Evolutionary conservation across 1,140 invertebrate genomes (phyloP).

Genomic region (Holcopasites calliopsidis): DNA sequence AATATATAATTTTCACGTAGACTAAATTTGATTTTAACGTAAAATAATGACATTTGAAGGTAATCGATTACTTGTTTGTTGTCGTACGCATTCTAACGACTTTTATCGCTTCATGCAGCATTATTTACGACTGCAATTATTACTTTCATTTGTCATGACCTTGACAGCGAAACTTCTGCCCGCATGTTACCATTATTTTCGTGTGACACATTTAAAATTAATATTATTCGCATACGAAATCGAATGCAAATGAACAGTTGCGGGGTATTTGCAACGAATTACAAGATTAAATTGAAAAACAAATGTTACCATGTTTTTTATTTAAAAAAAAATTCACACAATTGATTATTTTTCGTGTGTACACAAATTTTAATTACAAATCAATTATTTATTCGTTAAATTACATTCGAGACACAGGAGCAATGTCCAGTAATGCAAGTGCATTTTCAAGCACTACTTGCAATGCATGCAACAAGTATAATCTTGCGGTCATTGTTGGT

Average conservation of each 20-base stretch:
- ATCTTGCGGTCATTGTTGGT: conserved; percentile 83
- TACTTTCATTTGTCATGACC: neutral
- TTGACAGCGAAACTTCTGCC: neutral
- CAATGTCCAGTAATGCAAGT: conserved; percentile 83
- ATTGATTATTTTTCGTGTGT: too few species aligned
- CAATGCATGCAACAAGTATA: conserved; percentile 84
- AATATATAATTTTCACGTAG: neutral
- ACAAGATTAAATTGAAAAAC: too few species aligned
- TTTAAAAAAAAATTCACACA: too few species aligned
- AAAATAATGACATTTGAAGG: neutral
- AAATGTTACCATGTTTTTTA: too few species aligned
- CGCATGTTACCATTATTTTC: neutral
- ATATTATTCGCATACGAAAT: too few species aligned
- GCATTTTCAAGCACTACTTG: conserved; percentile 83
- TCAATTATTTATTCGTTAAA: too few species aligned
- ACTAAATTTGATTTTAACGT: neutral
- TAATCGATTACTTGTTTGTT: too few species aligned
- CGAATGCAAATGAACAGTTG: neutral
- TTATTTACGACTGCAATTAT: neutral
- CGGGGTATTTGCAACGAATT: too few species aligned
- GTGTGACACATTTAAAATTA: neutral
- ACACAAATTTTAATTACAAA: too few species aligned
- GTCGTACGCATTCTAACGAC: neutral
- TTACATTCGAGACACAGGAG: conserved; percentile 84
- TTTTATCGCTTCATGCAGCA: neutral